phyloP scores from a whole-genome alignment of 1,140 invertebrate genomes.

The Sitobion miscanthi region DNA sequence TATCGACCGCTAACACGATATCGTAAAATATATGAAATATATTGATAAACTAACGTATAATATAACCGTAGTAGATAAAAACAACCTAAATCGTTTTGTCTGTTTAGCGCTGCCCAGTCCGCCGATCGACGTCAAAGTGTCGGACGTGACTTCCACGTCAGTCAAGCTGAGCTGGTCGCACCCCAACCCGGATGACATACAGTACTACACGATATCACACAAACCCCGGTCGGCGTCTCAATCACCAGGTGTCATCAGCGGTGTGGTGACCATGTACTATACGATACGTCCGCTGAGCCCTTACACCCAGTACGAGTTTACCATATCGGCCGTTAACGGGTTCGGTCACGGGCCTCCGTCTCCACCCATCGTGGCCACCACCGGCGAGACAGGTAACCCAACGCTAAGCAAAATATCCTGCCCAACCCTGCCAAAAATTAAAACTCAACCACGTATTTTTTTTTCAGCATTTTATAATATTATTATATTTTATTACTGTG shows the following conservation, averaged over 20 bases:
- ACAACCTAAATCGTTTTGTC: neutral
- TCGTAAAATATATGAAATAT: no score
- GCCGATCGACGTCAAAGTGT: conserved; percentile 84
- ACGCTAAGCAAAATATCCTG: neutral
- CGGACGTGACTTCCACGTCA: conserved; percentile 91
- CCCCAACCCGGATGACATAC: conserved; percentile 81
- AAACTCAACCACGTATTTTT: neutral
- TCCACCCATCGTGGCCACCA: conserved; percentile 85
- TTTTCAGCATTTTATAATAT: neutral
- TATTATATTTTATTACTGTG: neutral
- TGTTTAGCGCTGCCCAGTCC: conserved; percentile 82
- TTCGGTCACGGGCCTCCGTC: conserved; percentile 89
- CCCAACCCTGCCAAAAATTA: neutral
- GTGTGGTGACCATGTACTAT: conserved; percentile 91
- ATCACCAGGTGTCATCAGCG: conserved; percentile 86
- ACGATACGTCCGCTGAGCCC: conserved; percentile 86
- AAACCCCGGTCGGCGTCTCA: conserved; percentile 63
- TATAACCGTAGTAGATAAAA: neutral
- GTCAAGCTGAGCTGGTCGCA: conserved; percentile 91
- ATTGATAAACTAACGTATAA: no score
- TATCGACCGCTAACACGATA: no score
- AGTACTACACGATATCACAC: conserved; percentile 83
- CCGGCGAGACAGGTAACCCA: conserved; percentile 90
- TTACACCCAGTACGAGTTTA: conserved; percentile 97
- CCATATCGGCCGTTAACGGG: conserved; percentile 91